Conservation (phyloP, 2,113 vertebrate genomes). For the Mungos mungo region DNA sequence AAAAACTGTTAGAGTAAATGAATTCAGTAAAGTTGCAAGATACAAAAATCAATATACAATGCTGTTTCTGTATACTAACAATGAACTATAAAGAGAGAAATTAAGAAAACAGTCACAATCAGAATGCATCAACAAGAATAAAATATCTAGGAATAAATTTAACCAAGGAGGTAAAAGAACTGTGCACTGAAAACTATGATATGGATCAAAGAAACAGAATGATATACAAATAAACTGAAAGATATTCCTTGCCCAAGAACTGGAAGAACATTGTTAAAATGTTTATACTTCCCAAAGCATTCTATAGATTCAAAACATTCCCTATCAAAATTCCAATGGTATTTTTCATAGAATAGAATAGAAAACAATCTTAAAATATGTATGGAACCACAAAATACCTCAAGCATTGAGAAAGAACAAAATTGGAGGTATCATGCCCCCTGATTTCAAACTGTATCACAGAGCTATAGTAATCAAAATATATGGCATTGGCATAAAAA, state of each 20-base stretch:
- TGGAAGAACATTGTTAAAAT: not conserved
- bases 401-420: not conserved
- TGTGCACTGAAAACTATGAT: not conserved
- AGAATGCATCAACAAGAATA: not conserved
- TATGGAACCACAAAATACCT: not conserved
- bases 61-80: too few species aligned
- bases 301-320: not conserved
- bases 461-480: not conserved
- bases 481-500: not conserved
- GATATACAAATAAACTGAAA: not conserved
- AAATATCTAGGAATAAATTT: not conserved
- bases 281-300: not conserved
- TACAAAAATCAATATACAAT: not conserved
- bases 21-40: not conserved
- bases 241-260: not conserved
- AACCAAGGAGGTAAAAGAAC: not conserved
- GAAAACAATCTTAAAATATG: not conserved
- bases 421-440: not conserved
- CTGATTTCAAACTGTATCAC: not conserved
- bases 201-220: not conserved
- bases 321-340: not conserved
- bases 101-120: not conserved
- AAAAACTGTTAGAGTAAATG: not conserved
- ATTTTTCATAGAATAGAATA: not conserved
- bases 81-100: not conserved